phyloP scores from a whole-genome alignment of 2,797 vertebrate species.

The Argentina silus region DNA sequence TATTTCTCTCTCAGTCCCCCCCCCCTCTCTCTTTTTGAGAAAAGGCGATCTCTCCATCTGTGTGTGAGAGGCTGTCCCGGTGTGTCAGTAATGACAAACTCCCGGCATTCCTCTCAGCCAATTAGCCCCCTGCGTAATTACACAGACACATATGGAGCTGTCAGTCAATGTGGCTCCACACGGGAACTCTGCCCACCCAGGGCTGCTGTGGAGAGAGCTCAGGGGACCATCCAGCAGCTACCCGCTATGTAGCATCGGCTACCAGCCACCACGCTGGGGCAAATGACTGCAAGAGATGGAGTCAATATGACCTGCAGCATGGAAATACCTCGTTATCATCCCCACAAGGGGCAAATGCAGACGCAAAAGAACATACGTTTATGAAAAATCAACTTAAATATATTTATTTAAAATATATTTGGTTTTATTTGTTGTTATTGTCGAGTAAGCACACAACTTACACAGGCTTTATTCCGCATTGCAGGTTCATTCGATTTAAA shows the following conservation, averaged over 20 bases:
- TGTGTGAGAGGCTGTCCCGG: conserved; percentile 68
- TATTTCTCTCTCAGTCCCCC: conserved; percentile 22
- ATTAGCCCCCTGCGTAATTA: conserved; percentile 81
- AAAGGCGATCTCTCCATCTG: conserved; percentile 68
- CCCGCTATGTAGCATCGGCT: neutral
- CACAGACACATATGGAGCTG: conserved; percentile 81
- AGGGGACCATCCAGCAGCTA: neutral
- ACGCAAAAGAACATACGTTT: conserved; percentile 29
- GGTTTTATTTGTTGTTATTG: neutral
- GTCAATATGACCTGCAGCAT: neutral
- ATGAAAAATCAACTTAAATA: neutral
- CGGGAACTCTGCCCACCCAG: conserved; percentile 75
- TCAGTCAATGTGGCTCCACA: conserved; percentile 75
- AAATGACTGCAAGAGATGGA: neutral
- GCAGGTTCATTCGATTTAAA: no score
- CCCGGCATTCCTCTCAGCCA: conserved; percentile 79
- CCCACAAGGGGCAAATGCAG: conserved; percentile 2
- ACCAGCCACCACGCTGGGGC: neutral
- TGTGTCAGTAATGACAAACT: conserved; percentile 81
- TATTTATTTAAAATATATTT: no score
- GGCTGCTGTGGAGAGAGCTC: neutral
- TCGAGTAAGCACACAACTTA: no score
- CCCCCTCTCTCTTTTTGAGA: conserved; percentile 47
- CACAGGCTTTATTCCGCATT: no score
- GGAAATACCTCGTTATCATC: neutral